These are phyloP conservation scores for Ctena decussata DNA, from an alignment of 2,888 invertebrate species.

Conservation along the genomic window DNA sequence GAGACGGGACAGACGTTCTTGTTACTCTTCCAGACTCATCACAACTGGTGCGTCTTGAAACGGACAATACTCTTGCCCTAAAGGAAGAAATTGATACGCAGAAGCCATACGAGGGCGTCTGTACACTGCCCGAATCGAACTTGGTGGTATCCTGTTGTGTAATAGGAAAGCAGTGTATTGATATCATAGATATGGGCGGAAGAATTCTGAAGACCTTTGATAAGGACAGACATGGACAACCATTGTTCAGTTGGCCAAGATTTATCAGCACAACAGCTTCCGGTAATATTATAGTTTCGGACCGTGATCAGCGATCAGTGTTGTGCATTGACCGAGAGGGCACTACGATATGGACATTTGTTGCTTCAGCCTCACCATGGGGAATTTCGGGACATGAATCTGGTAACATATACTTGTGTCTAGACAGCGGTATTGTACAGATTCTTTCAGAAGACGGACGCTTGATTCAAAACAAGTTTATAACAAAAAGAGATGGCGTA, in stretches of 20 bases:
- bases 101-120: slow-evolving; percentile 72
- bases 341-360: slow-evolving; percentile 63
- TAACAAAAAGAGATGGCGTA: slow-evolving; percentile 63
- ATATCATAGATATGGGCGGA: slow-evolving; percentile 63
- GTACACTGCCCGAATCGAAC: slow-evolving; percentile 51
- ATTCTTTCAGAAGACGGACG: slow-evolving; percentile 63
- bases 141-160: slow-evolving; percentile 69
- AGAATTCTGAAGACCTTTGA: slow-evolving; percentile 61
- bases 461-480: slow-evolving; percentile 62
- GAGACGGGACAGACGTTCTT: slow-evolving; percentile 52
- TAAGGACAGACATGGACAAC: slow-evolving; percentile 48
- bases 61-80: slow-evolving; percentile 45
- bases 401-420: slow-evolving; percentile 64
- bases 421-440: slow-evolving; percentile 67
- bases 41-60: slow-evolving; percentile 58
- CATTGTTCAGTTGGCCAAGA: slow-evolving; percentile 67
- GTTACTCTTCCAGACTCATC: slow-evolving; percentile 69
- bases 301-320: slow-evolving; percentile 66
- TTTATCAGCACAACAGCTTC: slow-evolving; percentile 58
- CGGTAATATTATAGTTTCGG: slow-evolving; percentile 68
- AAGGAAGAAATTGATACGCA: slow-evolving; percentile 60
- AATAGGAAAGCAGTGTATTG: slow-evolving; percentile 63
- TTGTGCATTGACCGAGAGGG: slow-evolving; percentile 61
- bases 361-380: slow-evolving; percentile 68
- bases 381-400: slow-evolving; percentile 65